These are phyloP conservation scores for Drosophila ercepeae DNA, from an alignment of 1,140 invertebrate genomes.

Conservation along the genomic window DNA sequence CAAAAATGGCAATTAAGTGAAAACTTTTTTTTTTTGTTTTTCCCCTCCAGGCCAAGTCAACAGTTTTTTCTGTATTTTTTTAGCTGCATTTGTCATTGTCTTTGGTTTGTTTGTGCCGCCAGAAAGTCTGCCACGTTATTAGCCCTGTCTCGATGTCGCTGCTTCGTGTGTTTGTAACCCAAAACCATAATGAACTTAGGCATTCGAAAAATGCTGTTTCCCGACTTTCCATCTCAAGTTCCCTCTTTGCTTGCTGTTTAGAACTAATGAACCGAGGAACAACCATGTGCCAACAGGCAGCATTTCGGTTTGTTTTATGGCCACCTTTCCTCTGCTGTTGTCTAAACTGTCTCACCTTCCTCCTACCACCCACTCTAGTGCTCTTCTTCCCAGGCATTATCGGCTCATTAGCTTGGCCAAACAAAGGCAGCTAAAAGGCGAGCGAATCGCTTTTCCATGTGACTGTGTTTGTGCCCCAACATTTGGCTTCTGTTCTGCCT, in stretches of 20 bases:
- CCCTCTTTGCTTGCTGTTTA: constrained; percentile 34
- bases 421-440: constrained; percentile 48
- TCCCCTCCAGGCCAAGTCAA: constrained; percentile 31
- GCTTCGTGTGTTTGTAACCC: constrained; percentile 48
- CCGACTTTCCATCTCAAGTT: constrained; percentile 15
- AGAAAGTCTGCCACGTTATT: constrained; percentile 41
- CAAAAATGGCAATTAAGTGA: constrained; percentile 42
- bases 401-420: constrained; percentile 74
- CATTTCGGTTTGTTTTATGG: constrained; percentile 54
- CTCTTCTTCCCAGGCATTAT: constrained; percentile 14
- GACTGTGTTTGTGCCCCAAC: constrained; percentile 10
- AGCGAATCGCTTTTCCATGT: constrained; percentile 14
- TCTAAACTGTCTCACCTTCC: constrained; percentile 6
- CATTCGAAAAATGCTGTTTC: constrained; percentile 29
- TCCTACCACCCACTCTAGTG: constrained; percentile 12
- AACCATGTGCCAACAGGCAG: constrained; percentile 44
- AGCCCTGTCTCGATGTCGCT: constrained; percentile 14
- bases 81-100: constrained; percentile 18
- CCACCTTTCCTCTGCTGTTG: constrained; percentile 9
- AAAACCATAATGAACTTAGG: constrained; percentile 71
- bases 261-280: constrained; percentile 57
- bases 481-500: constrained; percentile 31
- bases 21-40: constrained; percentile 29
- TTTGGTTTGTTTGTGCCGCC: constrained; percentile 24
- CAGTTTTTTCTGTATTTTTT: constrained; percentile 15